Percentiles rank a stretch among this genome's conserved stretches.
phyloP scores from a whole-genome alignment of 2,113 vertebrate species.

The Epinephelus lanceolatus region DNA sequence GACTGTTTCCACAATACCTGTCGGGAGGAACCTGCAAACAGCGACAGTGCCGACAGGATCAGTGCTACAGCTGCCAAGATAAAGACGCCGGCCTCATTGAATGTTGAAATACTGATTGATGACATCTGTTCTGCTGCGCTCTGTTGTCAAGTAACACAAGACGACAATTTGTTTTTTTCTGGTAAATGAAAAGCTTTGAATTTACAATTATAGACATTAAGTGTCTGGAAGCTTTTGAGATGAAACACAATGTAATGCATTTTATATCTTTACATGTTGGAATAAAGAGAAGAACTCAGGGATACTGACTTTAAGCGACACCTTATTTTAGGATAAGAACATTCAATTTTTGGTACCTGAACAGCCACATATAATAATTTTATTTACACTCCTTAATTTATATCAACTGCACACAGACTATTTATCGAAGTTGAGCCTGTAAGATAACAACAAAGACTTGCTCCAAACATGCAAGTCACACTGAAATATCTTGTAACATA shows the following conservation, averaged over 20 bases:
- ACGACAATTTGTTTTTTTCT: background rate
- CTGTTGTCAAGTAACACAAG: background rate
- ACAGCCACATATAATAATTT: background rate
- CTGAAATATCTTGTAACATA: too few relatives aligned
- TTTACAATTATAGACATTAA: too few relatives aligned
- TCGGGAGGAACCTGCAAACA: constrained; percentile 31
- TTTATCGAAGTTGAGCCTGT: background rate
- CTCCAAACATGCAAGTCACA: too few relatives aligned
- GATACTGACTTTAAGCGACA: background rate
- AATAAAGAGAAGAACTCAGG: background rate
- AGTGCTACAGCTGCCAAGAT: constrained; percentile 31
- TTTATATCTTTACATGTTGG: background rate
- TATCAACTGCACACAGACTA: background rate
- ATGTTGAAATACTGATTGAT: constrained; percentile 21
- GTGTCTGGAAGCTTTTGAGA: too few relatives aligned
- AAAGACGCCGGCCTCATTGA: constrained; percentile 10
- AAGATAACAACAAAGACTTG: background rate
- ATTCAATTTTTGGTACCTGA: background rate
- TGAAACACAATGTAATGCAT: too few relatives aligned
- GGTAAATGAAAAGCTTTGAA: background rate
- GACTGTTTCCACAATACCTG: constrained; percentile 29
- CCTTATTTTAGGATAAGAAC: background rate
- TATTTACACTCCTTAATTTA: background rate
- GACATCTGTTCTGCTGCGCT: constrained; percentile 6
- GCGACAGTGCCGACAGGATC: constrained; percentile 13